Evolutionary conservation across 2,888 invertebrate species (phyloP).

Genomic region (Sesamia inferens): DNA sequence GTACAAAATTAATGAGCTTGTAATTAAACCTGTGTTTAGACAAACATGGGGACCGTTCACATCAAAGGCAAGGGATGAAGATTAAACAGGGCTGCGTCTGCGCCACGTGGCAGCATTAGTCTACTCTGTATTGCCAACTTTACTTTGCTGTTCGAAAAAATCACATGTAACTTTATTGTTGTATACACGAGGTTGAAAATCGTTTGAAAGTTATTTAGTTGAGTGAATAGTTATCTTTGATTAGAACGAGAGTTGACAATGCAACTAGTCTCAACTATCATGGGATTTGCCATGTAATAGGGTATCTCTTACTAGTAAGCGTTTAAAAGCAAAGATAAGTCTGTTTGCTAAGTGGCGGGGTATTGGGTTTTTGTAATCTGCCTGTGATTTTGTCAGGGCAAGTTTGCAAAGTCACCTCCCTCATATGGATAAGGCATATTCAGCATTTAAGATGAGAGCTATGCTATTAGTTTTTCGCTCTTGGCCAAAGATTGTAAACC

Average conservation of each 20-base stretch:
- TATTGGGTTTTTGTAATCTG: conserved; percentile 75
- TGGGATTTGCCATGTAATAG: conserved; percentile 86
- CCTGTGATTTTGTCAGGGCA: conserved; percentile 50
- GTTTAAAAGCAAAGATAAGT: conserved; percentile 80
- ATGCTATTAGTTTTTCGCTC: conserved; percentile 6
- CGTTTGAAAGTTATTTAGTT: not conserved
- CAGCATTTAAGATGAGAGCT: conserved; percentile 4
- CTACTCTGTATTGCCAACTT: conserved; percentile 71
- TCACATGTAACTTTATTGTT: conserved; percentile 20
- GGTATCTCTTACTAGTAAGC: conserved; percentile 79
- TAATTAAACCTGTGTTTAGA: conserved; percentile 87
- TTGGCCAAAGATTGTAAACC: conserved; percentile 2
- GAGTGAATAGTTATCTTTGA: conserved; percentile 61
- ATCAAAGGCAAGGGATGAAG: conserved; percentile 86
- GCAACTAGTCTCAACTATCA: conserved; percentile 86
- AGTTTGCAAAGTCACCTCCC: conserved; percentile 58
- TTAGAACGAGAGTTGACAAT: conserved; percentile 81
- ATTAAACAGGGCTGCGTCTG: conserved; percentile 86
- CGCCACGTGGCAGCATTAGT: conserved; percentile 86
- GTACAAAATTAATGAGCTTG: conserved; percentile 88
- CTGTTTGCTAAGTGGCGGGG: conserved; percentile 68
- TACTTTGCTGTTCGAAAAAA: conserved; percentile 20
- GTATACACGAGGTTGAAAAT: conserved; percentile 60
- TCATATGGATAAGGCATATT: conserved; percentile 38
- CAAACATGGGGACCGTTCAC: conserved; percentile 83